These are phyloP conservation scores for Seriola quinqueradiata DNA, from an alignment of 2,113 vertebrate genomes.

Conservation along the genomic window DNA sequence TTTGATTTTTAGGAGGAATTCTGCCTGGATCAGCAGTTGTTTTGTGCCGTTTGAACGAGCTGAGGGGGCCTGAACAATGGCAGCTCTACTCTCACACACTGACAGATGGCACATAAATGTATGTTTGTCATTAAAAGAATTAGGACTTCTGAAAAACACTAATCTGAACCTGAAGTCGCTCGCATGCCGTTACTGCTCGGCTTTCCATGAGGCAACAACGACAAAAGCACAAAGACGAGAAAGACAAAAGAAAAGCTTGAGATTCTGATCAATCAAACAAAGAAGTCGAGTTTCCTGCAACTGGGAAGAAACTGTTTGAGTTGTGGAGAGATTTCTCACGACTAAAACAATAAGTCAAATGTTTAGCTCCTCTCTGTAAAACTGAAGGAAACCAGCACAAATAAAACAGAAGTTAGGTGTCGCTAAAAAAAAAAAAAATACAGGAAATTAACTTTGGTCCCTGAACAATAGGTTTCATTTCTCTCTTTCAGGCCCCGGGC, in stretches of 20 bases:
- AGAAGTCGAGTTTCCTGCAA: not conserved
- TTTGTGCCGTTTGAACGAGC: slow-evolving; percentile 7
- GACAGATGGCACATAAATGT: not conserved
- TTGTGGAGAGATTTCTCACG: not conserved
- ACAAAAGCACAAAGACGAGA: not conserved
- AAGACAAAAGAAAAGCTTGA: not conserved
- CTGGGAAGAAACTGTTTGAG: not conserved
- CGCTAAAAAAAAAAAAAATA: not conserved
- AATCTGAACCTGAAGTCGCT: not conserved
- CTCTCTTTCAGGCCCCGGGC: not conserved
- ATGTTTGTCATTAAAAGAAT: not conserved
- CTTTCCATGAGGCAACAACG: not conserved
- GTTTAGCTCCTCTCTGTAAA: not conserved
- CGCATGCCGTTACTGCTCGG: not conserved
- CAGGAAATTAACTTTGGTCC: slow-evolving; percentile 32
- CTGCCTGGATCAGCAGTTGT: not conserved
- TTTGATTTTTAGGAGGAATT: slow-evolving; percentile 14
- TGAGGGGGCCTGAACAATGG: not conserved
- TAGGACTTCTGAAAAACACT: not conserved
- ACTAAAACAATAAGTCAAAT: not conserved
- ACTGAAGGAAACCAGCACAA: slow-evolving; percentile 48
- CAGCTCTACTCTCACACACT: not conserved
- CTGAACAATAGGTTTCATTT: slow-evolving; percentile 48
- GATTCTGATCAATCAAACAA: not conserved
- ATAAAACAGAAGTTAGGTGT: slow-evolving; percentile 31